Evolutionary conservation across 2,113 vertebrate genomes (phyloP).

Genomic region (Chinchilla lanigera): DNA sequence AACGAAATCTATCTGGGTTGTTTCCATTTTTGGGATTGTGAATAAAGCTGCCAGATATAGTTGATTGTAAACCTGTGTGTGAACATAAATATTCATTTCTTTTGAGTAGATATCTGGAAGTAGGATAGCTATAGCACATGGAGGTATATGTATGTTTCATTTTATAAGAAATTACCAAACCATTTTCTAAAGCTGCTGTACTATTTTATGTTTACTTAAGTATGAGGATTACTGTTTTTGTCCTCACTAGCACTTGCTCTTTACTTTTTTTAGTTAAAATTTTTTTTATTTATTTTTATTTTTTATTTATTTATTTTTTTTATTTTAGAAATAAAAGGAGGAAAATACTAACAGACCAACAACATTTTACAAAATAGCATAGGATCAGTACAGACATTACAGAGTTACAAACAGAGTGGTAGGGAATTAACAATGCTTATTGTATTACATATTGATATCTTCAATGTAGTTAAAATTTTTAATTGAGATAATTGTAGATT

Average conservation of each 20-base stretch:
- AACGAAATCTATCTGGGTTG: not conserved
- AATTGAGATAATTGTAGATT: not conserved
- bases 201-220: not conserved
- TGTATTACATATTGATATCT: too few species aligned
- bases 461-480: not conserved
- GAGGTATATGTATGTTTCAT: not conserved
- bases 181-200: not conserved
- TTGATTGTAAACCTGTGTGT: not conserved
- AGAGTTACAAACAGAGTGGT: too few species aligned
- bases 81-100: not conserved
- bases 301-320: too few species aligned
- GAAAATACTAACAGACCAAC: too few species aligned
- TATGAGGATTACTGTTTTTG: not conserved
- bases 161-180: not conserved
- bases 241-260: not conserved
- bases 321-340: too few species aligned
- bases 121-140: not conserved
- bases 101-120: not conserved
- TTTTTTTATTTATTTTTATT: too few species aligned
- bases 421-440: too few species aligned
- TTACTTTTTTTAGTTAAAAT: slow-evolving; percentile 21
- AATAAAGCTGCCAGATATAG: not conserved
- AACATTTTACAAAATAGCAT: too few species aligned
- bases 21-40: not conserved
- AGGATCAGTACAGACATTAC: too few species aligned